These are phyloP conservation scores for Parnassius orleans DNA, from an alignment of 2,888 invertebrate species.

Conservation along the genomic window DNA sequence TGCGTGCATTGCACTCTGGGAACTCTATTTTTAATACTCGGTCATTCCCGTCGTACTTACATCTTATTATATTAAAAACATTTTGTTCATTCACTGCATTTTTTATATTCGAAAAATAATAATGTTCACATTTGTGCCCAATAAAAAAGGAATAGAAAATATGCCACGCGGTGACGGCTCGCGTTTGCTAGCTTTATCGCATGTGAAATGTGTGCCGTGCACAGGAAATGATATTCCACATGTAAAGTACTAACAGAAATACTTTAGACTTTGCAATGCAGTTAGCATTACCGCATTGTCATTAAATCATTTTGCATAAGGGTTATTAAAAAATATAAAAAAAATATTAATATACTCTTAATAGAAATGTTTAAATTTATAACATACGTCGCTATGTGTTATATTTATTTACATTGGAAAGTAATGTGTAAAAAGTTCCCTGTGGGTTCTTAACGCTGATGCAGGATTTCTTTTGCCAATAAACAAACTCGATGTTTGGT, in stretches of 20 bases:
- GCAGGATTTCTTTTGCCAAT: too few species aligned
- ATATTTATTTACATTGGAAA: too few species aligned
- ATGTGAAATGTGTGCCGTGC: constrained; percentile 60
- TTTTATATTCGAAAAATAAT: neutral
- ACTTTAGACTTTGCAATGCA: constrained; percentile 19
- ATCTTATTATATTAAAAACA: neutral
- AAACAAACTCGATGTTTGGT: neutral
- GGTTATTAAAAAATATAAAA: neutral
- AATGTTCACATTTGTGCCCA: neutral
- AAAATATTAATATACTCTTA: neutral
- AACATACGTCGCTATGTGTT: too few species aligned
- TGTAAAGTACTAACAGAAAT: constrained; percentile 47
- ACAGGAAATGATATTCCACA: constrained; percentile 67
- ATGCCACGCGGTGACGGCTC: constrained; percentile 11
- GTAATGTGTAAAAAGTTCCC: neutral
- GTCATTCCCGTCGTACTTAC: constrained; percentile 35
- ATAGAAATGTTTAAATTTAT: too few species aligned
- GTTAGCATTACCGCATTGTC: constrained; percentile 8
- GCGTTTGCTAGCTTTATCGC: constrained; percentile 41
- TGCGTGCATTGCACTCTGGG: constrained; percentile 54
- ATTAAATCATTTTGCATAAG: neutral
- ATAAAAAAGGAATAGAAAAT: constrained; percentile 27
- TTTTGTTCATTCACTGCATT: constrained; percentile 18
- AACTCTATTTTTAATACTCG: constrained; percentile 48
- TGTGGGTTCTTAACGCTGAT: too few species aligned